Evolutionary conservation across 2,888 invertebrate species (phyloP).

Genomic region (Stenoptilia bipunctidactyla): DNA sequence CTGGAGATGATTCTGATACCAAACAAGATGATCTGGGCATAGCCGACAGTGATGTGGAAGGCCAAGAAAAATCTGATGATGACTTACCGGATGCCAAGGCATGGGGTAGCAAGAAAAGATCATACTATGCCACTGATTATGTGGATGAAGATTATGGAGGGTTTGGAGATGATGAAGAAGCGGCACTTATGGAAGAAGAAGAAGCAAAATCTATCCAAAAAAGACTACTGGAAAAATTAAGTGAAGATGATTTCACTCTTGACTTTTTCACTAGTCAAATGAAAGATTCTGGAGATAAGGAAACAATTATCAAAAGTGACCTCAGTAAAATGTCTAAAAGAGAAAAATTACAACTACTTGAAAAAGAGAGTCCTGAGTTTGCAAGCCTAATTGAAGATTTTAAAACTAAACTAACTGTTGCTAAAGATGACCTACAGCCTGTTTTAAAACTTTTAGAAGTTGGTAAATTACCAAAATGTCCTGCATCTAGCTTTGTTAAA

Average conservation of each 20-base stretch:
- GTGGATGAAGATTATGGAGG: constrained; percentile 89
- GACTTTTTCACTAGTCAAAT: constrained; percentile 65
- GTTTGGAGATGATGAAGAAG: constrained; percentile 75
- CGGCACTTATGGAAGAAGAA: constrained; percentile 82
- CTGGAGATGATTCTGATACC: constrained; percentile 52
- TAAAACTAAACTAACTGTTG: constrained; percentile 77
- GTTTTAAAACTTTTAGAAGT: constrained; percentile 74
- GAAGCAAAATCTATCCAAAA: constrained; percentile 87
- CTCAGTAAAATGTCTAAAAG: constrained; percentile 80
- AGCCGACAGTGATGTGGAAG: constrained; percentile 84
- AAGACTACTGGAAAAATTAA: constrained; percentile 80
- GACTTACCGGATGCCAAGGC: constrained; percentile 85
- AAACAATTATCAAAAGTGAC: constrained; percentile 79
- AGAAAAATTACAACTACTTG: constrained; percentile 81
- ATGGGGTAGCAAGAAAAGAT: constrained; percentile 87
- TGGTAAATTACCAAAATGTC: constrained; percentile 73
- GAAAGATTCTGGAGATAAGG: constrained; percentile 47
- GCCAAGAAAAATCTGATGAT: constrained; percentile 75
- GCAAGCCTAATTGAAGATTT: constrained; percentile 83
- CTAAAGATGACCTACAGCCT: constrained; percentile 76
- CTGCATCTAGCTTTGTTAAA: constrained; percentile 78
- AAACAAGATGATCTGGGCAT: constrained; percentile 55
- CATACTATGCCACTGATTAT: constrained; percentile 90
- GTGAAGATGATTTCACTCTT: constrained; percentile 81
- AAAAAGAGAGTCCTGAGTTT: constrained; percentile 92